Conservation (phyloP, 1,140 invertebrate species). For the Aphelenchoides avenae region DNA sequence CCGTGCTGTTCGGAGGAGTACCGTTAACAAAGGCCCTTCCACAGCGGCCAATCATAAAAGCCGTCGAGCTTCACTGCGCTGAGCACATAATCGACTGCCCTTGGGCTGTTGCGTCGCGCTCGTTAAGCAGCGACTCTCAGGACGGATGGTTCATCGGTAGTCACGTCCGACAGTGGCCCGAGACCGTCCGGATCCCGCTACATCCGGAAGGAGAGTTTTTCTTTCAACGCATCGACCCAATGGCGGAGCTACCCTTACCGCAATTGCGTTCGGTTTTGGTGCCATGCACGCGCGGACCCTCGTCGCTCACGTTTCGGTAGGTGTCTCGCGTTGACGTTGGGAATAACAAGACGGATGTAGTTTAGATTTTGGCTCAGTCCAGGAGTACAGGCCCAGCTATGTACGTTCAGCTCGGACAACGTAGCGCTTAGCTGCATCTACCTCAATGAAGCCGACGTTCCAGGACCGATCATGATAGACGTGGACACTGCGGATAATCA, state of each 20-base stretch:
- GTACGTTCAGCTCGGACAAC: constrained; percentile 38
- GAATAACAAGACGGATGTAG: background rate
- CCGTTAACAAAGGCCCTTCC: constrained; percentile 22
- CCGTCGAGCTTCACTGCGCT: constrained; percentile 36
- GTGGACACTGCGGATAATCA: constrained; percentile 40
- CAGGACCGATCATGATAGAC: constrained; percentile 36
- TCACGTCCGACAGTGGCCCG: constrained; percentile 23
- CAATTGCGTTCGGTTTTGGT: constrained; percentile 38
- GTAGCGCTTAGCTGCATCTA: constrained; percentile 38
- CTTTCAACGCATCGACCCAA: constrained; percentile 47
- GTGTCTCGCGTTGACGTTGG: background rate
- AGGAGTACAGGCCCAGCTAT: constrained; percentile 42
- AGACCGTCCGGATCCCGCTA: constrained; percentile 24
- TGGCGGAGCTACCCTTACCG: constrained; percentile 32
- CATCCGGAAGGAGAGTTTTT: constrained; percentile 41
- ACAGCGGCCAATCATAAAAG: constrained; percentile 32
- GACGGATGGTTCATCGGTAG: constrained; percentile 32
- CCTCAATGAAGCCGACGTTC: constrained; percentile 30
- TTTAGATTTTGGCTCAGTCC: constrained; percentile 44
- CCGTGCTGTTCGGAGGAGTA: constrained; percentile 35
- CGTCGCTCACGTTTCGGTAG: constrained; percentile 40
- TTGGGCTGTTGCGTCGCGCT: constrained; percentile 17
- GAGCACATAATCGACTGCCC: constrained; percentile 13
- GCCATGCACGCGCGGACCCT: constrained; percentile 37
- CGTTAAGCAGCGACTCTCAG: too few relatives aligned